phyloP scores from a whole-genome alignment of 2,888 invertebrate species.

The Amphipoea oculea region DNA sequence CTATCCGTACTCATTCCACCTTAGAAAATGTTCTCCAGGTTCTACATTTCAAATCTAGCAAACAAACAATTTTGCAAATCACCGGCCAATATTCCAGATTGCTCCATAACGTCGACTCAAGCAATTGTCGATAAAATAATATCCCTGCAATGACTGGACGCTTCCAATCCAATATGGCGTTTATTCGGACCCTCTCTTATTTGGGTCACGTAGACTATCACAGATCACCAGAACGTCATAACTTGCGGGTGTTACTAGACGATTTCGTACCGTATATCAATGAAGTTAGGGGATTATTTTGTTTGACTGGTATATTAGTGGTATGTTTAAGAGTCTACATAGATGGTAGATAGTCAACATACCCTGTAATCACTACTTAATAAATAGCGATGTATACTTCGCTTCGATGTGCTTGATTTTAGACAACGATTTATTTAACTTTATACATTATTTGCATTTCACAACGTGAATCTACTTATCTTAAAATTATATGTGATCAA shows the following conservation, averaged over 20 bases:
- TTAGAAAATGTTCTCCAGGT: not conserved
- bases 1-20: not conserved
- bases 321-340: conserved; percentile 17
- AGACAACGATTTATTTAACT: not conserved
- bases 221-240: conserved; percentile 52
- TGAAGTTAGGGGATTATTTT: conserved; percentile 28
- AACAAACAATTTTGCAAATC: conserved; percentile 53
- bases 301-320: conserved; percentile 4
- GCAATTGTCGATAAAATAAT: conserved; percentile 64
- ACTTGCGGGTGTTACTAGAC: conserved; percentile 12
- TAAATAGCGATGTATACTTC: conserved; percentile 41
- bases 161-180: conserved; percentile 58
- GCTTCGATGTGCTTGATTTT: conserved; percentile 38
- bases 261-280: conserved; percentile 34
- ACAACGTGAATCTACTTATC: too few species aligned
- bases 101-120: conserved; percentile 40
- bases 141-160: conserved; percentile 59
- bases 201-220: conserved; percentile 62
- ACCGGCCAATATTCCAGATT: conserved; percentile 29
- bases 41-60: conserved; percentile 10
- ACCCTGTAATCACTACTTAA: conserved; percentile 27
- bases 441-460: too few species aligned
- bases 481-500: too few species aligned
- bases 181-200: conserved; percentile 54
- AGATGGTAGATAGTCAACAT: conserved; percentile 38